Base-by-base conservation (phyloP, 2,113 vertebrate genomes). In the Macquaria australasica region DNA sequence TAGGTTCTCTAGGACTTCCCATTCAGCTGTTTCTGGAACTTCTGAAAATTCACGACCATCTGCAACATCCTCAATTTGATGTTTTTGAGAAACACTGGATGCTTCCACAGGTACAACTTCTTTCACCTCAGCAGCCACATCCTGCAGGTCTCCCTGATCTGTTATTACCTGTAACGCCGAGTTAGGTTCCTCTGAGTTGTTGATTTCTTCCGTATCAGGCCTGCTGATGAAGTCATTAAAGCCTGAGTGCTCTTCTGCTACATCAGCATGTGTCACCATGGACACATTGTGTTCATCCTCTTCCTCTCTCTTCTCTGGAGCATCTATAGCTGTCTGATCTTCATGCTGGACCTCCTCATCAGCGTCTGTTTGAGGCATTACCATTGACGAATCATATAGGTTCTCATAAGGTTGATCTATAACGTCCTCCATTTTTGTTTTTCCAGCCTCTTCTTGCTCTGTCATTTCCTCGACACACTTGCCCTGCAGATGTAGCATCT, bases 181-280 rank as follows among this genome's bases (percentile, higher is more conserved):
- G 55, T 88, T 86, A 53, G 82, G 75, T 11, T 93, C 93, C 20
- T 90, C 86, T 55, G 73, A 84, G 31, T 66, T 85, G n/a, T 81
- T 37, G n/a, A 66, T 64, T 63, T 93, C 88, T 25, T 93, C 92
- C 6, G 37, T 51, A 8, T 84, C 88, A 28, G 79, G 31, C 20
- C 71, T 79, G 60, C 63, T 81, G 71, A 77, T 68, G 60, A 83
- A 71, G 39, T 92, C 88, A 2, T 43, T 80, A 10, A 89, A 53
- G 28, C 78, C 50, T 2, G 62, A 81, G 3, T 51, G 67, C 48
- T 79, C 73, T 74, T 92, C 92, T 25, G 77, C 85, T 45, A 25
- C 43, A 69, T 93, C 90, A 14, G 48, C 34, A 25, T 88, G 77
- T 12, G 75, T 93, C 64, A 83, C 59, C 86, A 89, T 79, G 16